Evolutionary conservation across 2,888 invertebrate genomes (phyloP), one percentile per base, ranked within the genome.

Genomic region (Eucera pruinosa): DNA sequence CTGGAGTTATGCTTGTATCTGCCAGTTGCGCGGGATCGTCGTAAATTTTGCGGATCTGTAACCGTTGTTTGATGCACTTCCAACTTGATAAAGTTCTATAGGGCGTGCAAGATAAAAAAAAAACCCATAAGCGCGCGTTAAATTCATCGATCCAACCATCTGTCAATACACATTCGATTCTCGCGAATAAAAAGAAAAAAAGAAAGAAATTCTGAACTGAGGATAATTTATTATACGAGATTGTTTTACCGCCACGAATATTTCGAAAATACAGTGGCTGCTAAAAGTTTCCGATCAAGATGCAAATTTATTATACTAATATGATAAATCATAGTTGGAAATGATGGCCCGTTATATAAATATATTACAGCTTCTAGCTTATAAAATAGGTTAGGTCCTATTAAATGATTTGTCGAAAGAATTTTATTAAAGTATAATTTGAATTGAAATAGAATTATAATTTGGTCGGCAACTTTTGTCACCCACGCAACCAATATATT

Each of bases 11-110:
- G 47, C 36, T 27, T 48, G 66, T 47, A 55, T 55, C 69, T 55
- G 54, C 39, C 27, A 30, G 27, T 20, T 36, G 20, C 66, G 39
- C n/a, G 20, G 45, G 27, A 23, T 55, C 27, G 41, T 15, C 69
- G 65, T 70, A 70, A 70, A 70, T 70, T 70, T 55, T 13, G 27
- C 36, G 36, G 54, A 70, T 55, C 66, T 55, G 66, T 70, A 70
- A 70, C 54, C 66, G 39, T 70, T 55, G 54, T 55, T 70, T 55
- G 54, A 70, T 65, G 55, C 66, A 65, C 66, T 43, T 45, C 20
- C 65, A 15, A 36, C 54, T 54, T 43, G 69, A 65, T 39, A 54
- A 27, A 45, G 39, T n/a, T 39, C 25, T n/a, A 11, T 25, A 5
- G 23, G 0, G 4, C 11, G 2, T 9, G 9, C 5, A 23, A 3